These are phyloP conservation scores for Antheraea assamensis DNA, from an alignment of 2,888 invertebrate species.

Conservation along the genomic window DNA sequence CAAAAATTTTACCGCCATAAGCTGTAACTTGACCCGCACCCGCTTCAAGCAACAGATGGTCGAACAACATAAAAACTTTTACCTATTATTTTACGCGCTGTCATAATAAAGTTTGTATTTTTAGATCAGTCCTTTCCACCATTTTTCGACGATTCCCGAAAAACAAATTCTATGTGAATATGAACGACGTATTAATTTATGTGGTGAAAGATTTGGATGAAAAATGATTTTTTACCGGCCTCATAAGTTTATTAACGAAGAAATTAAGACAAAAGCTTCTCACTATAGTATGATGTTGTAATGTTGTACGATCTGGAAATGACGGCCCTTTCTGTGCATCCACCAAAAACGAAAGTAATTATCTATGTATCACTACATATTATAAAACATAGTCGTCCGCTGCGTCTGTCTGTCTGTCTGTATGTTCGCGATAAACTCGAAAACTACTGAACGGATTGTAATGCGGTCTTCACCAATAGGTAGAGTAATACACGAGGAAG, in stretches of 20 bases:
- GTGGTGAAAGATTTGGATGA: background rate
- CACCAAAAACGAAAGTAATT: too few relatives aligned
- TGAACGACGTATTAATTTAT: background rate
- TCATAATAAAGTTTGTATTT: conserved; percentile 13
- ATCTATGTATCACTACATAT: too few relatives aligned
- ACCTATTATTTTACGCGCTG: conserved; percentile 11
- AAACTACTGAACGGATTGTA: too few relatives aligned
- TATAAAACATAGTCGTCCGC: too few relatives aligned
- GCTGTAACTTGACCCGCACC: background rate
- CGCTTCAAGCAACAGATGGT: conserved; percentile 21
- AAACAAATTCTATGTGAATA: background rate
- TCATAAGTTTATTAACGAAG: background rate
- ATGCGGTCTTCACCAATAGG: too few relatives aligned
- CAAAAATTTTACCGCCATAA: background rate
- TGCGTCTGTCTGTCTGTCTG: too few relatives aligned
- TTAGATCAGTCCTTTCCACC: background rate
- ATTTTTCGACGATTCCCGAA: background rate
- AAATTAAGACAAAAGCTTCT: too few relatives aligned
- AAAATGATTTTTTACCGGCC: background rate
- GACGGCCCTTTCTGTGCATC: too few relatives aligned
- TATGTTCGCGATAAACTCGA: too few relatives aligned
- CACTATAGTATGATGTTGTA: too few relatives aligned
- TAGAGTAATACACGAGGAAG: too few relatives aligned
- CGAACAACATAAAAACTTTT: conserved; percentile 20
- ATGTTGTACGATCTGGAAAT: too few relatives aligned